Base-by-base conservation (phyloP, 2,888 invertebrate species). In the Masnerella sp. region DNA sequence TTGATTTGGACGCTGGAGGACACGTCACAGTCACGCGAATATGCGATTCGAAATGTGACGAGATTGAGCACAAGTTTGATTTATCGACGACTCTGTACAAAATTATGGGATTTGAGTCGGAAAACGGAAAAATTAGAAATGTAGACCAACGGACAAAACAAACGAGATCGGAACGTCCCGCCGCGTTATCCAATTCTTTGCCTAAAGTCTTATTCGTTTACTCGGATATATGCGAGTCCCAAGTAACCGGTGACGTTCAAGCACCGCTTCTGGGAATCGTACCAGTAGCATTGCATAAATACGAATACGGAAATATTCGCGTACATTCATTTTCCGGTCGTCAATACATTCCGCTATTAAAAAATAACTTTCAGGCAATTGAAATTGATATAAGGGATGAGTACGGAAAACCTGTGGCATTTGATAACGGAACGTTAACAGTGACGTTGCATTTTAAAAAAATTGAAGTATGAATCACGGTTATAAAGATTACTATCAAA, bases 351-450 rank as follows among this genome's bases (percentile, higher is more conserved):
- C 59, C 62, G 1, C n/a, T 71, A 12, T 22, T 71, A n/a, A 43
- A 45, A 22, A 36, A 36, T n/a, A 22, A 30, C 14, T 71, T 76
- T 56, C 47, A 67, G 7, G 52, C 12, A 8, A 62, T 71, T 5
- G 61, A 52, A 59, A 71, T 65, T 17, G 59, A 59, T 69, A 74
- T 74, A 74, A 74, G 69, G 20, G 43, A 64, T 22, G 30, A 74
- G n/a, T 14, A 42, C 9, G 75, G 74, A 0, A 18, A 56, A 1
- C 17, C 65, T 1, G 25, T 74, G 40, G 49, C 67, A 74, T 77
- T 76, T 47, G 70, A 69, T 7, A 25, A 61, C 34, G 74, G 62
- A 4, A 51, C 62, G n/a, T n/a, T 36, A 15, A 36, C 36, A 2
- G 36, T 36, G 5, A 36, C 34, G 45, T 54, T 9, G 18, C 18